Percentiles rank a stretch among this genome's conserved stretches.
Evolutionary conservation across 1,140 invertebrate genomes (phyloP).

Genomic region (Zeugodacus cucurbitae): DNA sequence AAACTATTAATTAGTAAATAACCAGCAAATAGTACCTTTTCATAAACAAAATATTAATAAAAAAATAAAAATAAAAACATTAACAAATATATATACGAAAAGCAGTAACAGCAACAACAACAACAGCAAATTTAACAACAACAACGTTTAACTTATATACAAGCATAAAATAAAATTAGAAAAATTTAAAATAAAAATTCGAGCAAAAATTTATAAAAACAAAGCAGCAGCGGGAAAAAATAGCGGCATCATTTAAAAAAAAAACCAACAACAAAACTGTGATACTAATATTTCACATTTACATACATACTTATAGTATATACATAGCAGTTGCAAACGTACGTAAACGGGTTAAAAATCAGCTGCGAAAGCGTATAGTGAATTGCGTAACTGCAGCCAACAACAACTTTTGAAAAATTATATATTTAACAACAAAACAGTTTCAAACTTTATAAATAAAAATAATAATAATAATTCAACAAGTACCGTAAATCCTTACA

Average conservation of each 20-base stretch:
- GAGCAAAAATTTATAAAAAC: constrained; percentile 48
- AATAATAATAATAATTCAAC: neutral
- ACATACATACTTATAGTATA: constrained; percentile 49
- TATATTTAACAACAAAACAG: neutral
- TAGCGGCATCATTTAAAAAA: constrained; percentile 54
- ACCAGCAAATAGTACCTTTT: constrained; percentile 37
- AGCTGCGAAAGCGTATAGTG: neutral
- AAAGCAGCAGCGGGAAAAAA: constrained; percentile 33
- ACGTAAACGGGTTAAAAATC: constrained; percentile 21
- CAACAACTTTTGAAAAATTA: neutral
- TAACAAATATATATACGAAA: constrained; percentile 43
- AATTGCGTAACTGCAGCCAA: neutral
- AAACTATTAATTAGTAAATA: constrained; percentile 32
- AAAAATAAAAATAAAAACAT: constrained; percentile 12
- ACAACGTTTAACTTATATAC: constrained; percentile 43
- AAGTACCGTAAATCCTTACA: constrained; percentile 31
- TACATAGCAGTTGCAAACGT: constrained; percentile 47
- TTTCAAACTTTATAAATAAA: constrained; percentile 22
- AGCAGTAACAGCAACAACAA: constrained; percentile 53
- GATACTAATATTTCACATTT: constrained; percentile 51
- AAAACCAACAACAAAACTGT: constrained; percentile 45
- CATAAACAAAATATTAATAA: too few species aligned
- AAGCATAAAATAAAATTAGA: constrained; percentile 42
- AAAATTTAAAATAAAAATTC: constrained; percentile 43
- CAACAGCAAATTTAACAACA: constrained; percentile 51